Percentiles rank a stretch among this genome's conserved stretches.
Conservation (phyloP, 2,888 invertebrate genomes). For the Empis livida region DNA sequence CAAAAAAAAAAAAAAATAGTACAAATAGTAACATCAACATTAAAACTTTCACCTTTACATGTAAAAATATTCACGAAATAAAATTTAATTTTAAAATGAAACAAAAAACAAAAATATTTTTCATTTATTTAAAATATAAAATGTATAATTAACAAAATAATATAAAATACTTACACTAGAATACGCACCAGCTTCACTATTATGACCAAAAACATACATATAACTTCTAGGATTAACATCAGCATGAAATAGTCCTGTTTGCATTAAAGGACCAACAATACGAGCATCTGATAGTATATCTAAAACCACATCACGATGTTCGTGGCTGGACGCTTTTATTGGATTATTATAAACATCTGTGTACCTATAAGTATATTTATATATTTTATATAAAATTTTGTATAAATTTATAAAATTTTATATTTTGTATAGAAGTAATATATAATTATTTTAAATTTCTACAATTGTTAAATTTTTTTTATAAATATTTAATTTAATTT, state of each 20-base stretch:
- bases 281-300: constrained; percentile 83
- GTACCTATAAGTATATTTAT: constrained; percentile 35
- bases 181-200: constrained; percentile 64
- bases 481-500: not conserved
- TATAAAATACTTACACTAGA: constrained; percentile 51
- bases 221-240: constrained; percentile 63
- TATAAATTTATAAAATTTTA: too few relatives aligned
- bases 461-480: not conserved
- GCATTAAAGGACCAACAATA: constrained; percentile 67
- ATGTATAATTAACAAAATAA: not conserved
- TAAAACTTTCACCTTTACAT: too few relatives aligned
- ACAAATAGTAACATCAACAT: too few relatives aligned
- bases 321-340: constrained; percentile 39
- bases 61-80: too few relatives aligned
- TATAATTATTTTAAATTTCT: too few relatives aligned
- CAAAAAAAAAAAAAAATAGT: too few relatives aligned
- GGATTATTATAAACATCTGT: constrained; percentile 44
- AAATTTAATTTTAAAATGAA: too few relatives aligned
- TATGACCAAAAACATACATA: constrained; percentile 81
- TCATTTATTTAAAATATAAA: too few relatives aligned
- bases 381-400: not conserved
- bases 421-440: too few relatives aligned
- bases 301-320: constrained; percentile 65
- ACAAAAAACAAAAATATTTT: too few relatives aligned
- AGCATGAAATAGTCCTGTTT: constrained; percentile 63